A percentile compares a stretch with the other conserved stretches of the same genome.
phyloP scores from a whole-genome alignment of 92 coral and sea anemone species.

The Pocillopora meandrina region DNA sequence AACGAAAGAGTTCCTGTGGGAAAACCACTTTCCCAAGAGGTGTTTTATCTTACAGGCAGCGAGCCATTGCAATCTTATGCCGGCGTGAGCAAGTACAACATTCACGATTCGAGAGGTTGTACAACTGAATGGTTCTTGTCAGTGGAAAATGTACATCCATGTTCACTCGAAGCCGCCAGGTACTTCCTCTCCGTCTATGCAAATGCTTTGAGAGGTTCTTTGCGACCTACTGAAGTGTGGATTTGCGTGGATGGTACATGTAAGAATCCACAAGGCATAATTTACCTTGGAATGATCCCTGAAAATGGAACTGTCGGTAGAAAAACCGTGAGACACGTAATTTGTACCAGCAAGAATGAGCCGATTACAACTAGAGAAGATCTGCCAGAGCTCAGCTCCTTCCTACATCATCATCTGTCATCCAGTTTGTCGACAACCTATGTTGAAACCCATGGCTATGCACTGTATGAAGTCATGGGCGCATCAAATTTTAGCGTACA shows the following conservation, averaged over 20 bases:
- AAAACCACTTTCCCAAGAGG: conserved; percentile 84
- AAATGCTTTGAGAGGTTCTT: conserved; percentile 56
- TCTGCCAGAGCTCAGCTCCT: conserved; percentile 49
- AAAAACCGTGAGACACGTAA: conserved; percentile 20
- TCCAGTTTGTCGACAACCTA: conserved; percentile 4
- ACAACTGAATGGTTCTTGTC: conserved; percentile 55
- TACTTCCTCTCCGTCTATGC: conserved; percentile 79
- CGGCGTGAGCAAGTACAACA: conserved; percentile 37
- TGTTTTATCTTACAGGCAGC: conserved; percentile 64
- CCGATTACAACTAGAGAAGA: conserved; percentile 44
- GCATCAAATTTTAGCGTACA: conserved; percentile 32
- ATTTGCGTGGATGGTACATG: conserved; percentile 52
- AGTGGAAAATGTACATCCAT: conserved; percentile 50
- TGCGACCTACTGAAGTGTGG: conserved; percentile 72
- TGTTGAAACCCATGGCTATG: conserved; percentile 82
- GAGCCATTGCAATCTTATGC: conserved; percentile 64
- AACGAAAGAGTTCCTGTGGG: conserved; percentile 90
- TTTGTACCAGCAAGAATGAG: conserved; percentile 17
- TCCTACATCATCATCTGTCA: conserved; percentile 40
- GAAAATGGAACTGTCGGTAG: conserved; percentile 3
- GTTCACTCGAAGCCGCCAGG: conserved; percentile 63
- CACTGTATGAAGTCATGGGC: conserved; percentile 81
- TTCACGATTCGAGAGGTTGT: conserved; percentile 17
- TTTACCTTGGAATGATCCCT: conserved; percentile 73
- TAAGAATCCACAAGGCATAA: conserved; percentile 52